Base-by-base conservation (phyloP, 2,797 vertebrate genomes). In the Garrulus glandarius region DNA sequence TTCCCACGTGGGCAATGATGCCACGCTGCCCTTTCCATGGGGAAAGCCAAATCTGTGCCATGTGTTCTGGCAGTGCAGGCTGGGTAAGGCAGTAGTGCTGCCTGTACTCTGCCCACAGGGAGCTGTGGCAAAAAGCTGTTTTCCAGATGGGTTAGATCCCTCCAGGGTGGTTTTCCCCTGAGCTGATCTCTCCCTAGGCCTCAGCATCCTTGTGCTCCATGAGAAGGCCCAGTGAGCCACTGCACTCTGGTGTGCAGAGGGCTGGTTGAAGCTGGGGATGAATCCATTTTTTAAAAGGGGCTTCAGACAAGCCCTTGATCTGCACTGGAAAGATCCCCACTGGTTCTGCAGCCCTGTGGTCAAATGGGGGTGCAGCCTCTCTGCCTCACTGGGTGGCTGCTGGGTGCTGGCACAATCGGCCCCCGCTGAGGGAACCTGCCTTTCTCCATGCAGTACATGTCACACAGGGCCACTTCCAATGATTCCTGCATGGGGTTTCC, bases 1-100 rank as follows among this genome's bases (percentile, higher is more conserved):
- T 55, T 63, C 23, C 32, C 50, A 15, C 0, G 0, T 0, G 5
- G 77, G 44, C 47, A 30, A 39, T 1, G 19, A 43, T 69, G 37
- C 2, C 34, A 17, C 1, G 4, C 15, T 46, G 21, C 53, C 29
- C 6, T 37, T 57, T 46, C 70, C 6, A 0, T 3, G 22, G 41
- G 67, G 8, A 76, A 20, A 64, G 67, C 32, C 10, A 6, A 22
- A 36, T 13, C 50, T 1, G 9, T 11, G 67, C 78, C 4, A 0
- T 1, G 29, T 17, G 60, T 30, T 63, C 29, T 12, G 1, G n/a
- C 50, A 49, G 68, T 32, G 8, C 0, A 3, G 6, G 47, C 75
- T 20, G 7, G 2, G 21, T 0, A 0, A 36, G 5, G 34, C 32
- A 49, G 7, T 0, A 4, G 24, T 5, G 0, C 72, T 70, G 64